phyloP scores from a whole-genome alignment of 2,888 invertebrate species.

The Loripinus fragilis region DNA sequence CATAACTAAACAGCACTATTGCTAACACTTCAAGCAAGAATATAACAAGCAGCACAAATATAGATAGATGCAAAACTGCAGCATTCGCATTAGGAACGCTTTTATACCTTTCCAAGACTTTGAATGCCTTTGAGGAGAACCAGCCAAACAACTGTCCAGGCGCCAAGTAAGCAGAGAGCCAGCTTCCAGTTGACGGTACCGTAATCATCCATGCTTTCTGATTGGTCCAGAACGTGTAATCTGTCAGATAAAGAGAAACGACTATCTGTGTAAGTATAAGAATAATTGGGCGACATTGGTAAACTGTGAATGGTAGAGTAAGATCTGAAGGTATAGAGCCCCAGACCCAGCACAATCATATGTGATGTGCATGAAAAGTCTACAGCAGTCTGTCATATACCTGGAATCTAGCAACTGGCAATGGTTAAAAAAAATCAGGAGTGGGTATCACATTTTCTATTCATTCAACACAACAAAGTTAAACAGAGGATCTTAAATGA shows the following conservation, averaged over 20 bases:
- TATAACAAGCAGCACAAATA: constrained; percentile 9
- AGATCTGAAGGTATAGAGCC: too few relatives aligned
- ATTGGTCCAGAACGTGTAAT: constrained; percentile 79
- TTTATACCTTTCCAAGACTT: constrained; percentile 81
- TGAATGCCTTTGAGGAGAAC: constrained; percentile 82
- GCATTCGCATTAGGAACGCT: constrained; percentile 16
- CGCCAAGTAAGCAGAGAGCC: constrained; percentile 77
- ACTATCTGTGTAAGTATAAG: not conserved
- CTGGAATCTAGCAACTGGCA: too few relatives aligned
- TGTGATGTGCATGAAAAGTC: too few relatives aligned
- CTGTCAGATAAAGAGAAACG: constrained; percentile 59
- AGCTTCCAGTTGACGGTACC: constrained; percentile 79
- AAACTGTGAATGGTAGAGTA: too few relatives aligned
- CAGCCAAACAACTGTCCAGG: constrained; percentile 81
- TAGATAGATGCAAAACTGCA: not conserved
- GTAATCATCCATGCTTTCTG: constrained; percentile 78
- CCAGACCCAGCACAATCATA: too few relatives aligned
- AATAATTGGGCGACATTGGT: too few relatives aligned
- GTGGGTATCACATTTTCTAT: too few relatives aligned
- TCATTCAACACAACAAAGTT: too few relatives aligned
- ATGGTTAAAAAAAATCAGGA: too few relatives aligned
- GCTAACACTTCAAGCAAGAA: constrained; percentile 1
- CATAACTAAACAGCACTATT: not conserved
- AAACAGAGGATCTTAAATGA: too few relatives aligned
- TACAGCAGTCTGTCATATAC: too few relatives aligned